Base-by-base conservation (phyloP, 2,113 vertebrate species). In the Lampris incognitus region DNA sequence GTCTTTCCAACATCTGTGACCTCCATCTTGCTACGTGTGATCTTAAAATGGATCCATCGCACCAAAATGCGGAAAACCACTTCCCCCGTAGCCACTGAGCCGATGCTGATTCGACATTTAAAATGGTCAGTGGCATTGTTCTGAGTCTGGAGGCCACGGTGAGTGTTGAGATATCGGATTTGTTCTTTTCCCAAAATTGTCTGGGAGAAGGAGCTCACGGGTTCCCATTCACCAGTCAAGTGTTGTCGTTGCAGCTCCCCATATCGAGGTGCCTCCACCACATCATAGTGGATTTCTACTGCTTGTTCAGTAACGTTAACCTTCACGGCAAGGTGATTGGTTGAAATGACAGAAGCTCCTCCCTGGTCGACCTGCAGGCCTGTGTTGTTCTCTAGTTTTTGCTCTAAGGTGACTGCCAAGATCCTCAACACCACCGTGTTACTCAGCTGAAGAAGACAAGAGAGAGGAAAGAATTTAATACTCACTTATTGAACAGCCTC, bases 371-470 rank as follows among this genome's bases (percentile, higher is more conserved):
- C 87, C 37, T 92, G 88, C 79, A 97, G 78, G 5, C 94, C 94
- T 0, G 94, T 96, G 66, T 94, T 95, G 54, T 90, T 95, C 48
- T 88, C 91, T 78, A 98, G 69, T 85, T 88, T 92, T 85, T 94
- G 94, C 69, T 96, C 90, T 49, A 96, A 91, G 3, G 93, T 82
- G 76, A 96, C 71, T 0, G 95, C 94, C 84, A 94, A 90, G 54
- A 97, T 85, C 55, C 93, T 91, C 50, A 98, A 85, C 57, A 98
- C 93, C 2, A 94, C 93, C 0, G 95, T 95, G 77, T 96, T 97
- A 89, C 96, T 97, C 72, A 94, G 36, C 92, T 93, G 73, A 10
- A 62, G 52, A 10, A 62, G 52, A 58, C 39, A 54, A 50, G 49
- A 67, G 6, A 5, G 36, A 56, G 57, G 1, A 64, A 4, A 2